Base-by-base conservation (phyloP, 2,888 invertebrate genomes). In the Prenolepis imparis region DNA sequence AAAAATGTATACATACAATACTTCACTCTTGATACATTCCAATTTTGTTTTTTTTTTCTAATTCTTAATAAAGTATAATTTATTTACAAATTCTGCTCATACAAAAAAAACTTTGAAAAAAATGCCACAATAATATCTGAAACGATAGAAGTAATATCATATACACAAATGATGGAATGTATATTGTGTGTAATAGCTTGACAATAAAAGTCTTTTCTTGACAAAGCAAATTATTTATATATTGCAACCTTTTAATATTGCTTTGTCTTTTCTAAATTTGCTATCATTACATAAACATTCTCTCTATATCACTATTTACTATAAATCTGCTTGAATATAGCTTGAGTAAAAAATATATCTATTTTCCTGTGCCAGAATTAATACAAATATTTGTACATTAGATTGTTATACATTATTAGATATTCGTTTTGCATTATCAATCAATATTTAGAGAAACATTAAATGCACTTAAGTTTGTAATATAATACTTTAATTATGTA, bases 131-230 rank as follows among this genome's bases (percentile, higher is more conserved):
- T 68, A 80, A 80, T 44, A 52, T 48, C 57, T 64, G 44, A 61
- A 81, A 41, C 55, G 84, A 61, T 66, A 87, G 61, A 77, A 66
- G 52, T 88, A 88, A 87, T 66, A 82, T 70, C 28, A 15, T 63
- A 66, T 55, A 81, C 32, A 66, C 6, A 83, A 68, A 78, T 55
- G 57, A 63, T 73, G 70, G 64, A 61, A 78, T 73, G 57, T 41
- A 72, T 75, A 72, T 75, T 70, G 28, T 55, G 39, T 6, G n/a
- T 48, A 39, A 61, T 81, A 55, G 11, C 21, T 64, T 32, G 55
- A 82, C 80, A 82, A 82, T 75, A 82, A 77, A 48, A 64, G 28
- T 59, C 32, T 78, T 78, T 78, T 57, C 3, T 59, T 18, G 36
- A 70, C 21, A 44, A 80, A 80, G 59, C 59, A n/a, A 1, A 39